Conservation (phyloP, 2,113 vertebrate genomes). For the Rhodinocichla rosea region DNA sequence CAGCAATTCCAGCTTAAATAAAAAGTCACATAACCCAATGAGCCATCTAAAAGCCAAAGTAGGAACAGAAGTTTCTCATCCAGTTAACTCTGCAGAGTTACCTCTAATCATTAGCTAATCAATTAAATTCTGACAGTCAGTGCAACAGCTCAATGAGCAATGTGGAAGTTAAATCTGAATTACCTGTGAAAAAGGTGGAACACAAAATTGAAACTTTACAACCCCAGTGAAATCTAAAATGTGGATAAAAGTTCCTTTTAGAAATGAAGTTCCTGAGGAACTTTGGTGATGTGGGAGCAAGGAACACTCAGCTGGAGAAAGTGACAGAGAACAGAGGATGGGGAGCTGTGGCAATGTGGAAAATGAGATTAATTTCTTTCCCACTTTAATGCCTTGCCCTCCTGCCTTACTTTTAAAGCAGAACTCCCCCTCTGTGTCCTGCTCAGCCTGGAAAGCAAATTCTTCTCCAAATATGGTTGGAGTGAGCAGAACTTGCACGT, state of each 20-base stretch:
- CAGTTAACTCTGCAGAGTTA: background rate
- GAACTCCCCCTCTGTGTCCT: background rate
- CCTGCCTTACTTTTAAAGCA: background rate
- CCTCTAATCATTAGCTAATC: background rate
- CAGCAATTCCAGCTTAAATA: background rate
- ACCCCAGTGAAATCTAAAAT: background rate
- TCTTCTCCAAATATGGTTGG: constrained; percentile 45
- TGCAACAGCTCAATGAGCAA: background rate
- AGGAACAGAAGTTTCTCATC: background rate
- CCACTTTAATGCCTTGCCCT: background rate
- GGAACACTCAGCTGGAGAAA: background rate
- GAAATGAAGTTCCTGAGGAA: background rate
- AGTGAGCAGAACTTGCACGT: background rate
- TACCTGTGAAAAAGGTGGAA: background rate
- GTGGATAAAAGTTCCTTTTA: background rate
- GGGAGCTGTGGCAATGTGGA: background rate
- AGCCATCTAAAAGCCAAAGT: background rate
- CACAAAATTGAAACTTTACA: background rate
- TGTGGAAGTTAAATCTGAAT: background rate
- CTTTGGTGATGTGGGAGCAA: background rate
- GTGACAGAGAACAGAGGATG: background rate
- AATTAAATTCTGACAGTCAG: background rate
- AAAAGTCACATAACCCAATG: background rate
- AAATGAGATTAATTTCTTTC: background rate
- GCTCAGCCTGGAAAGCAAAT: background rate